phyloP scores from a whole-genome alignment of 2,113 vertebrate genomes.

The Trichomycterus rosablanca region DNA sequence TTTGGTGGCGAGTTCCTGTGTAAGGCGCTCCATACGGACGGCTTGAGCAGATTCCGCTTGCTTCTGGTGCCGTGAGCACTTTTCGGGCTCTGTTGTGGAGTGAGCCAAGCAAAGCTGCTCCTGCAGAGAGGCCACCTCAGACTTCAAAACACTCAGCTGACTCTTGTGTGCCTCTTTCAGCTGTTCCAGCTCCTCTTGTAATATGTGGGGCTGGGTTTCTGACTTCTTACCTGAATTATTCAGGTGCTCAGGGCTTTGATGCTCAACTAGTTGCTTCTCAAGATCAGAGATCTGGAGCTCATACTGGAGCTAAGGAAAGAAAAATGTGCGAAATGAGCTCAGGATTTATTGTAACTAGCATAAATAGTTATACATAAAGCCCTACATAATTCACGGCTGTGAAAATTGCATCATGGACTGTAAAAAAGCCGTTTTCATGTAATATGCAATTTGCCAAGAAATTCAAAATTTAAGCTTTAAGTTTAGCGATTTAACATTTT shows the following conservation, averaged over 20 bases:
- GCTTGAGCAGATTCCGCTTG: constrained; percentile 69
- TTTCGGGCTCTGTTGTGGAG: constrained; percentile 52
- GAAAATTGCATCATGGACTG: no score
- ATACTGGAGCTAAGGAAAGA: constrained; percentile 77
- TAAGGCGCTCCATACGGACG: constrained; percentile 71
- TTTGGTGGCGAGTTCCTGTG: constrained; percentile 77
- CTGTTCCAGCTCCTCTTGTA: constrained; percentile 68
- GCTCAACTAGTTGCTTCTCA: constrained; percentile 72
- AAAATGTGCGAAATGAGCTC: neutral
- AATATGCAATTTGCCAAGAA: no score
- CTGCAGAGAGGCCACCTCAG: constrained; percentile 65
- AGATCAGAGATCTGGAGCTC: constrained; percentile 81
- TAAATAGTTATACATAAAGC: no score
- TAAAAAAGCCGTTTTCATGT: no score
- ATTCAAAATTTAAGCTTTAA: no score
- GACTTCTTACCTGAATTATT: constrained; percentile 21
- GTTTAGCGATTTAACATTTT: no score
- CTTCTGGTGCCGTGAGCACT: constrained; percentile 52
- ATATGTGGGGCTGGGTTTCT: constrained; percentile 37
- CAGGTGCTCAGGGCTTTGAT: constrained; percentile 47
- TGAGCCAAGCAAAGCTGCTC: constrained; percentile 68
- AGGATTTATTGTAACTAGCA: neutral
- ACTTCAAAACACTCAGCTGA: constrained; percentile 53
- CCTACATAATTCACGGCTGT: no score
- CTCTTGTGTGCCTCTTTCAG: constrained; percentile 60